Evolutionary conservation across 2,888 invertebrate species (phyloP).

Genomic region (Apocheima hispidaria): DNA sequence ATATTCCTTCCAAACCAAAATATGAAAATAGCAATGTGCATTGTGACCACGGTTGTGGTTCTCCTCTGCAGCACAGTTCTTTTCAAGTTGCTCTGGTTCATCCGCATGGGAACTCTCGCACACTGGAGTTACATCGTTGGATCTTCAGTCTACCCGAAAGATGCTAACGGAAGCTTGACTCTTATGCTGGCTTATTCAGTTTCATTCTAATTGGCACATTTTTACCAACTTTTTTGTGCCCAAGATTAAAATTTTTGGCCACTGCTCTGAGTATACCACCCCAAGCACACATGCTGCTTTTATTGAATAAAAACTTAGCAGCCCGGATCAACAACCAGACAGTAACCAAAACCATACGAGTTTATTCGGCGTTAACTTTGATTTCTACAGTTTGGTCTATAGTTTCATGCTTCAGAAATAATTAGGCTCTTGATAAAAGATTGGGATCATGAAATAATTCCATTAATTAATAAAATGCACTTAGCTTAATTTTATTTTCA

Average conservation of each 20-base stretch:
- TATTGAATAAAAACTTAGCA: conserved; percentile 55
- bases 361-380: conserved; percentile 57
- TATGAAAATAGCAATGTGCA: conserved; percentile 50
- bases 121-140: conserved; percentile 71
- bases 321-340: conserved; percentile 50
- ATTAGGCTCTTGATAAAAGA: not conserved
- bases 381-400: conserved; percentile 62
- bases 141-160: conserved; percentile 53
- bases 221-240: conserved; percentile 58
- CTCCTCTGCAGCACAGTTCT: conserved; percentile 47
- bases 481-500: not conserved
- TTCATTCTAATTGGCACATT: conserved; percentile 56
- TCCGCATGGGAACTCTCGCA: conserved; percentile 60
- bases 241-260: conserved; percentile 55
- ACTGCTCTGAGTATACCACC: conserved; percentile 65
- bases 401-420: conserved; percentile 32
- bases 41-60: conserved; percentile 48
- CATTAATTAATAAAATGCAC: not conserved
- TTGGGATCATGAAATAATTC: not conserved
- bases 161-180: conserved; percentile 47
- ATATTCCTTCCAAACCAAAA: not conserved
- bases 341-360: conserved; percentile 53
- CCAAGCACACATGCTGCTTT: conserved; percentile 65
- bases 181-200: conserved; percentile 53
- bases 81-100: conserved; percentile 56